phyloP scores from a whole-genome alignment of 2,113 vertebrate genomes.

The Agapornis roseicollis region DNA sequence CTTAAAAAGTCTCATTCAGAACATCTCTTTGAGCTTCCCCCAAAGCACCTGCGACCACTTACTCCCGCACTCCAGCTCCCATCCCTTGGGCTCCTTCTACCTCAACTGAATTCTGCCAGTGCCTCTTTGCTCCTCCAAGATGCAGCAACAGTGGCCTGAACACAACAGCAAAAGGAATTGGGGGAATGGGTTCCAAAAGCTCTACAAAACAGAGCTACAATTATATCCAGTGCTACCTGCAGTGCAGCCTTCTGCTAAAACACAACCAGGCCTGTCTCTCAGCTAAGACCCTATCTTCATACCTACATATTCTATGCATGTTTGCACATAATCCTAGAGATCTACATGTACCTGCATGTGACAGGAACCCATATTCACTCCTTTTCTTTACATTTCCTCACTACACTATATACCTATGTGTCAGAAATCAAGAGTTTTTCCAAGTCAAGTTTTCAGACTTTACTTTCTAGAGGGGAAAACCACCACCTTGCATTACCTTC shows the following conservation, averaged over 20 bases:
- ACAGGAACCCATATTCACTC: background rate
- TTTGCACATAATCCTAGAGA: background rate
- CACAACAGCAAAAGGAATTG: fast-evolving
- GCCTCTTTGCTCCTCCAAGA: background rate
- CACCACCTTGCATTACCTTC: background rate
- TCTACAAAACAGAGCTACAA: background rate
- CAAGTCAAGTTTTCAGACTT: background rate
- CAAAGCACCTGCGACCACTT: fast-evolving
- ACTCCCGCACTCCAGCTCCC: background rate
- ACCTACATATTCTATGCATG: background rate
- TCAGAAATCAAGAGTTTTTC: background rate
- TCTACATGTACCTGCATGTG: fast-evolving
- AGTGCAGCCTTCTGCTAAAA: background rate
- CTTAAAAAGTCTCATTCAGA: background rate
- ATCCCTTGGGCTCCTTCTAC: background rate
- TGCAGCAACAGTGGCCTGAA: background rate
- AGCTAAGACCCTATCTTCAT: background rate
- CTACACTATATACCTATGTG: fast-evolving
- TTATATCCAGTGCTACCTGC: background rate
- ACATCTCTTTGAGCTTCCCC: background rate
- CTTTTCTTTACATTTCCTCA: background rate
- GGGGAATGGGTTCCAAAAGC: background rate
- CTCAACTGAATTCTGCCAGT: background rate
- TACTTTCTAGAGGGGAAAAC: background rate
- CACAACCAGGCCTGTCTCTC: background rate